A percentile compares a stretch with the other conserved stretches of the same genome.
Evolutionary conservation across 2,113 vertebrate species (phyloP).

Genomic region (Colossoma macropomum): DNA sequence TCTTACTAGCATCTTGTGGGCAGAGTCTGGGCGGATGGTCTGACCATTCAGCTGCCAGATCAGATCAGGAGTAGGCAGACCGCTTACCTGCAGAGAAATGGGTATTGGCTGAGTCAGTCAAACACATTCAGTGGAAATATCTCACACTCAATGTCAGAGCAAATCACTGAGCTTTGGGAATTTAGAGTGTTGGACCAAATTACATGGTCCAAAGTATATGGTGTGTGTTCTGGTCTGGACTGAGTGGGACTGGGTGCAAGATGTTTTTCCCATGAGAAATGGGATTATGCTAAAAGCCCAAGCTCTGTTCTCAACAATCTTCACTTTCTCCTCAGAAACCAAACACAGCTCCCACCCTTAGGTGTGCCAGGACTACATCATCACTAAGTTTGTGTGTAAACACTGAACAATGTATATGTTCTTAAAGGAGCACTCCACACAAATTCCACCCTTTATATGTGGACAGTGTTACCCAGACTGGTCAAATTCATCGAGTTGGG

Average conservation of each 20-base stretch:
- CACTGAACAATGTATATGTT: too few relatives aligned
- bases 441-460: too few relatives aligned
- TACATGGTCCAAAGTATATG: slow-evolving; percentile 28
- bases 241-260: neutral
- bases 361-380: slow-evolving; percentile 43
- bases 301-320: slow-evolving; percentile 36
- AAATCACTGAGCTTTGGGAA: neutral
- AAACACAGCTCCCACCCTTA: slow-evolving; percentile 52
- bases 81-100: slow-evolving; percentile 85
- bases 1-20: slow-evolving; percentile 96
- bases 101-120: neutral
- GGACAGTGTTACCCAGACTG: too few relatives aligned
- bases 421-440: neutral
- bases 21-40: slow-evolving; percentile 88
- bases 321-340: slow-evolving; percentile 50
- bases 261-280: slow-evolving; percentile 62
- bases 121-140: slow-evolving; percentile 18
- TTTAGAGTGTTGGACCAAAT: neutral
- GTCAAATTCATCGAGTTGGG: neutral
- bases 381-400: slow-evolving; percentile 7
- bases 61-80: slow-evolving; percentile 93
- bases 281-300: slow-evolving; percentile 13
- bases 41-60: slow-evolving; percentile 94
- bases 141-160: neutral
- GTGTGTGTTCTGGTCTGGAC: slow-evolving; percentile 30